Conservation (phyloP, 2,113 vertebrate genomes). For the Formicarius rufipectus region DNA sequence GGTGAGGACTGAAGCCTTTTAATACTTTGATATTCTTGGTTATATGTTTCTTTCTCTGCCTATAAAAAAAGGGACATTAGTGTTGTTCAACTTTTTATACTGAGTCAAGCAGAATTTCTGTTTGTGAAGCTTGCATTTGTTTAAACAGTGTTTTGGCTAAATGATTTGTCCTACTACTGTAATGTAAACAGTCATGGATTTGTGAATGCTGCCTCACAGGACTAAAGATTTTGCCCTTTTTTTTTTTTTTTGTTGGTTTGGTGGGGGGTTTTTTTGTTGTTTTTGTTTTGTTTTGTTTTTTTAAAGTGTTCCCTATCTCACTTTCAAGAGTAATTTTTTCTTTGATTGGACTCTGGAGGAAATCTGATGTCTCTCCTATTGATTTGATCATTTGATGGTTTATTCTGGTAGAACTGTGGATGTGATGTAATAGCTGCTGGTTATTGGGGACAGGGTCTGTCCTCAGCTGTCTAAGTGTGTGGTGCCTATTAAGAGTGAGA, state of each 20-base stretch:
- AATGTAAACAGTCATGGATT: not conserved
- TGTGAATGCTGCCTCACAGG: not conserved
- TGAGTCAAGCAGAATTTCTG: not conserved
- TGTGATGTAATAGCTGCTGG: not conserved
- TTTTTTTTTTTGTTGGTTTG: not conserved
- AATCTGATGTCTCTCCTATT: not conserved
- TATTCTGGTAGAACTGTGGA: not conserved
- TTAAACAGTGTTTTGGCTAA: not conserved
- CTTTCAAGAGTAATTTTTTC: not conserved
- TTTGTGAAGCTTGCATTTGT: not conserved
- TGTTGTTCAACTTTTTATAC: not conserved
- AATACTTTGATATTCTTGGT: not conserved
- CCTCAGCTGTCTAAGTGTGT: not conserved
- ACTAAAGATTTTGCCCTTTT: not conserved
- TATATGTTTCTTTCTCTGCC: not conserved
- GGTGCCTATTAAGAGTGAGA: not conserved
- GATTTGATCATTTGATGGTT: not conserved
- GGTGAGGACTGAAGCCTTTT: not conserved
- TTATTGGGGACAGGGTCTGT: not conserved
- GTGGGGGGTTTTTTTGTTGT: too few relatives aligned
- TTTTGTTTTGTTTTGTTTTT: not conserved
- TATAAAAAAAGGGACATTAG: not conserved
- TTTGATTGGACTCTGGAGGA: not conserved
- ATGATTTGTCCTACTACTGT: not conserved
- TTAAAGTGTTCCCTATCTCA: not conserved